Percentiles rank a stretch among this genome's conserved stretches.
Evolutionary conservation across 2,113 vertebrate genomes (phyloP).

Genomic region (Leuciscus idus): DNA sequence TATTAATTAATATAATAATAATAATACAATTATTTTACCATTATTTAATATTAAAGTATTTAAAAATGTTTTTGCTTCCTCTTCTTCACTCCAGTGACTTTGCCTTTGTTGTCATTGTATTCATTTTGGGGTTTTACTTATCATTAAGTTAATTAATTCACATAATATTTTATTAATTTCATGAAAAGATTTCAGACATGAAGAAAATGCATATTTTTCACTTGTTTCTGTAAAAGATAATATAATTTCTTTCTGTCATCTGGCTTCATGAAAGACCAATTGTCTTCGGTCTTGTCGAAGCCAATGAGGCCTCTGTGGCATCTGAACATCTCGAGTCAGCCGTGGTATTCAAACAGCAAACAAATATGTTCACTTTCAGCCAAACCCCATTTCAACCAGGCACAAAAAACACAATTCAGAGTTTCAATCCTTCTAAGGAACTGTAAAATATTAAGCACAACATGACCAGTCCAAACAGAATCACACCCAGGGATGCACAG

Average conservation of each 20-base stretch:
- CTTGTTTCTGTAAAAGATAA: background rate
- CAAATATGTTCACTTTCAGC: background rate
- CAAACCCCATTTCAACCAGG: conserved; percentile 39
- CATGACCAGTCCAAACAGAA: conserved; percentile 1
- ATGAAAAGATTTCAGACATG: background rate
- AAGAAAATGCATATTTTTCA: background rate
- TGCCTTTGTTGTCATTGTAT: background rate
- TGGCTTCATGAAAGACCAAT: background rate
- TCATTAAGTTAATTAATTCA: background rate
- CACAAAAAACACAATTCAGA: conserved; percentile 8
- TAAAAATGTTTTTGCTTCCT: background rate
- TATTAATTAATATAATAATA: background rate
- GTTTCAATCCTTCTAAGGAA: background rate
- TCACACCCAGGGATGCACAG: background rate
- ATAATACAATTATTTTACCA: background rate
- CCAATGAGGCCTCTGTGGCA: conserved; percentile 4
- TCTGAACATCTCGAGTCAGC: conserved; percentile 4
- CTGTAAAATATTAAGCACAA: conserved; percentile 1
- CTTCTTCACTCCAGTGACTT: background rate
- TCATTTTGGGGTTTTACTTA: background rate
- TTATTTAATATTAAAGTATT: background rate
- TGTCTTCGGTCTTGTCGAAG: background rate
- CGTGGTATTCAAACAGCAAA: conserved; percentile 33
- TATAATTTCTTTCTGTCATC: background rate
- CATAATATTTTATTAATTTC: background rate